phyloP scores from a whole-genome alignment of 2,888 invertebrate species.

The Harmothoe impar region DNA sequence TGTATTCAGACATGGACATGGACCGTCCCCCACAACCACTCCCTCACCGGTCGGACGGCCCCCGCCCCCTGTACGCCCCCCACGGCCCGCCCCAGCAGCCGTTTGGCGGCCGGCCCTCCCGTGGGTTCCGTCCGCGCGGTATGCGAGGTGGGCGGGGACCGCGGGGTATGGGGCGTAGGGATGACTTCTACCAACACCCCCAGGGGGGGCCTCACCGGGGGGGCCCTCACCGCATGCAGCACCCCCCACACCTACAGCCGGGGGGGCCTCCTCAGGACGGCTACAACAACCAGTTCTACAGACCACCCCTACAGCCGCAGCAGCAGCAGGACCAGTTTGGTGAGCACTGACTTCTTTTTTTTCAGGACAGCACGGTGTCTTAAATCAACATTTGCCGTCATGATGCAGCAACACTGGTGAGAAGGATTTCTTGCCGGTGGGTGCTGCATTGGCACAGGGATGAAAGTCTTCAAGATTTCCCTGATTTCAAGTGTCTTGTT shows the following conservation, averaged over 20 bases:
- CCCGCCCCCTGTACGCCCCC: background rate
- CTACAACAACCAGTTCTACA: slow-evolving; percentile 2
- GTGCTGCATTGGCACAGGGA: no score
- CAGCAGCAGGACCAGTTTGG: background rate
- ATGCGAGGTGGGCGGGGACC: slow-evolving; percentile 10
- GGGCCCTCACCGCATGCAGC: background rate
- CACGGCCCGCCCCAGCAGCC: slow-evolving; percentile 12
- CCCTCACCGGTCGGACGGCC: background rate
- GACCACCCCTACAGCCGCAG: background rate
- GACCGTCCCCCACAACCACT: background rate
- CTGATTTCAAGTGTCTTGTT: no score
- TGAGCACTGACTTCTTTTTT: background rate
- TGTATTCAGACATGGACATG: slow-evolving; percentile 27
- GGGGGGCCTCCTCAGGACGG: background rate
- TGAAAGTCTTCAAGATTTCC: no score
- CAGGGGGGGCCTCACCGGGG: background rate
- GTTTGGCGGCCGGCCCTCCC: background rate
- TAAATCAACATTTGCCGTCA: no score
- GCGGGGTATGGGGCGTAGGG: background rate
- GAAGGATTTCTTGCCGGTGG: no score
- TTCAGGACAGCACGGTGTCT: no score
- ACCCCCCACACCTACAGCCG: background rate
- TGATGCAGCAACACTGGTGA: no score
- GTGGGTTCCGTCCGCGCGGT: background rate
- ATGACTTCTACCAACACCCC: background rate